phyloP scores from a whole-genome alignment of 2,888 invertebrate species.

The Pristionchus japonicus region DNA sequence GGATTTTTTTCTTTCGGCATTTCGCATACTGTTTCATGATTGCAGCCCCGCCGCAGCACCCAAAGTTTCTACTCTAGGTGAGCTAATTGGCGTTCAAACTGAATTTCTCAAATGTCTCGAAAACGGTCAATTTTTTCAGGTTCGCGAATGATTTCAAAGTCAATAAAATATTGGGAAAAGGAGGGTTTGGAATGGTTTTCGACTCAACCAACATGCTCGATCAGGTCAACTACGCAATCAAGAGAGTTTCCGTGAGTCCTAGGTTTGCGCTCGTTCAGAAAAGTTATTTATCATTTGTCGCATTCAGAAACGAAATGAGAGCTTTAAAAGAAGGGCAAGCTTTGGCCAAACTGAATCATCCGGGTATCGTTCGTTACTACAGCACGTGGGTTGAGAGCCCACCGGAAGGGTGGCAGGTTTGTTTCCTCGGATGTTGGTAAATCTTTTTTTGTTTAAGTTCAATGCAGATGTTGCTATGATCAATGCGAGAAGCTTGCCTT shows the following conservation, averaged over 20 bases:
- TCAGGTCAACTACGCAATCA: background rate
- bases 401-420: slow-evolving; percentile 88
- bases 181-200: background rate
- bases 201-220: background rate
- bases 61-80: too few relatives aligned
- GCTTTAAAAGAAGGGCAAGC: slow-evolving; percentile 93
- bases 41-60: too few relatives aligned
- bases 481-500: background rate
- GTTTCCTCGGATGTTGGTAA: background rate
- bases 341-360: slow-evolving; percentile 92
- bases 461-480: background rate
- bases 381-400: slow-evolving; percentile 96
- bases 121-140: background rate
- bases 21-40: too few relatives aligned
- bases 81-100: too few relatives aligned
- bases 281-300: too few relatives aligned
- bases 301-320: slow-evolving; percentile 86
- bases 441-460: background rate
- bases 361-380: slow-evolving; percentile 94
- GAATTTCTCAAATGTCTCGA: background rate
- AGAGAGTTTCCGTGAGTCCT: background rate
- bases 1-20: too few relatives aligned
- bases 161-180: background rate
- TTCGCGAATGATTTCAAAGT: background rate
- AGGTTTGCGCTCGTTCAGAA: too few relatives aligned